Evolutionary conservation across 2,113 vertebrate genomes (phyloP), one percentile per base, ranked within the genome.

Genomic region (Clupea harengus): DNA sequence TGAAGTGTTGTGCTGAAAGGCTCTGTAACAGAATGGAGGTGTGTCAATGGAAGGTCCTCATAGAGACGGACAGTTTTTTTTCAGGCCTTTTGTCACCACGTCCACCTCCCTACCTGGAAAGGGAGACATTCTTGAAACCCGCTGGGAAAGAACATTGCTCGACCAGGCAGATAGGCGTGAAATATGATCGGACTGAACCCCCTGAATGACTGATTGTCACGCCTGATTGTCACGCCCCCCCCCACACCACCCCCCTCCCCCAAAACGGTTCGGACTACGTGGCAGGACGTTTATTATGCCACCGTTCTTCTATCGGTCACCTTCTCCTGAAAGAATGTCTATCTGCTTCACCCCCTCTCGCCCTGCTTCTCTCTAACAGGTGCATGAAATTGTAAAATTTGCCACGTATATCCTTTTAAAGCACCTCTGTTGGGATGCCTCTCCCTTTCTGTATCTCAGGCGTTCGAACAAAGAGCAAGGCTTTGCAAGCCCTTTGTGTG

Each of bases 121-220:
- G 22, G n/a, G 60, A 22, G 25, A 32, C 64, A 72, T 72, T 72
- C 25, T 32, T 0, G 1, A 28, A 28, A 6, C 25, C 7, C 2
- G 7, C 64, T 67, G 86, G 82, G 84, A 54, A 87, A 89, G 88
- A 88, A 75, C 89, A 45, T 89, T 81, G 85, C 88, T 89, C 89
- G 83, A 50, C 85, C 67, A 82, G 64, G 81, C n/a, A 86, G 87
- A 90, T 87, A 87, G 91, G 91, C 90, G 86, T 93, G 92, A 93
- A 93, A 93, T 88, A 81, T 86, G 91, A 91, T 92, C 90, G 89
- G 91, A 89, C 88, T 86, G 52, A 85, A 9, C 39, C 86, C 82
- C 72, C 89, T 90, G 93, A 93, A 90, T 64, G 90, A 84, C 80
- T 86, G 82, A 82, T 91, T 92, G 92, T 93, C 44, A 49, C 81